Evolutionary conservation across 1,140 invertebrate species (phyloP).

Genomic region (Drosophila orena): DNA sequence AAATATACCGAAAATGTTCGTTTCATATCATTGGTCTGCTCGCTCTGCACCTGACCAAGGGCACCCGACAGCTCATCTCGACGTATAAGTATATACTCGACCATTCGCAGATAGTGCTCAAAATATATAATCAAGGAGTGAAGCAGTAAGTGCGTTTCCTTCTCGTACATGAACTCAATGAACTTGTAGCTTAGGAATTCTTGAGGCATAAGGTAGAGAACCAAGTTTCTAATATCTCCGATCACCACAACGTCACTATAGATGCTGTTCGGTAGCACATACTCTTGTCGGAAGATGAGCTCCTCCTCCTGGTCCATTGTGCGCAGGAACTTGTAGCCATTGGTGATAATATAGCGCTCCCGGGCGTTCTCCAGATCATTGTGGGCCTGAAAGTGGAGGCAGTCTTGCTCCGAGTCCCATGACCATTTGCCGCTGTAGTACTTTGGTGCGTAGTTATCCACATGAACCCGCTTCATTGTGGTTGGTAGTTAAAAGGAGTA

Average conservation of each 20-base stretch:
- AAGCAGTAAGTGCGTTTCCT: conserved; percentile 50
- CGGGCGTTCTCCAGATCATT: conserved; percentile 45
- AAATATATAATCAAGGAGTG: conserved; percentile 79
- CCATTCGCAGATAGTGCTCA: conserved; percentile 73
- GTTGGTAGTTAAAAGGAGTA: neutral
- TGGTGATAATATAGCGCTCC: conserved; percentile 58
- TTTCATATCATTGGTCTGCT: conserved; percentile 69
- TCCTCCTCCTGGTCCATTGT: conserved; percentile 73
- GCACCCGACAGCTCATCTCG: conserved; percentile 63
- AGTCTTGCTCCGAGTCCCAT: conserved; percentile 55
- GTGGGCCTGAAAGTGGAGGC: conserved; percentile 51
- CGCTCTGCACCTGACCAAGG: conserved; percentile 63
- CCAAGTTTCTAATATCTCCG: conserved; percentile 66
- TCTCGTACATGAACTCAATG: conserved; percentile 60
- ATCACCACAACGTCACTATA: conserved; percentile 63
- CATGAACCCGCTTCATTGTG: conserved; percentile 52
- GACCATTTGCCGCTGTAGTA: conserved; percentile 70
- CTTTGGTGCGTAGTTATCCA: conserved; percentile 59
- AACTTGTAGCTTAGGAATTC: conserved; percentile 55
- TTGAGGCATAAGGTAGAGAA: conserved; percentile 68
- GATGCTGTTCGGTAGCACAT: conserved; percentile 27
- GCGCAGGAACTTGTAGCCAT: conserved; percentile 60
- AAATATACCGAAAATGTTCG: conserved; percentile 61
- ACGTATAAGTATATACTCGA: conserved; percentile 76
- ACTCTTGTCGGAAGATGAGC: conserved; percentile 69